Base-by-base conservation (phyloP, 2,888 invertebrate genomes). In the Pimpla rufipes region DNA sequence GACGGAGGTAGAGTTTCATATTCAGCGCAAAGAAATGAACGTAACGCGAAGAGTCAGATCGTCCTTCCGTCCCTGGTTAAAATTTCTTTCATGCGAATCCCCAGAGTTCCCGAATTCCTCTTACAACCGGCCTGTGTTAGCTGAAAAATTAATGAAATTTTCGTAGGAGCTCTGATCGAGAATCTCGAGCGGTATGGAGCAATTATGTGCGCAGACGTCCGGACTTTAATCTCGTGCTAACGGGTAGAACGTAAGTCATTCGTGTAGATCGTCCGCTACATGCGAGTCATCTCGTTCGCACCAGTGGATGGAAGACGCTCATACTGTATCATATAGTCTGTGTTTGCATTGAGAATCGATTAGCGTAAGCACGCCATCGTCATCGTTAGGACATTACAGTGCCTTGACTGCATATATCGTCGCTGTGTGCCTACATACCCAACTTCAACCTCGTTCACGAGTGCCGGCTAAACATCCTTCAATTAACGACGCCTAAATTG, bases 221-320 rank as follows among this genome's bases (percentile, higher is more conserved):
- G 85, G 92, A 92, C 87, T 92, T 92, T 92, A 90, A 90, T 91
- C 90, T 91, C 88, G 90, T 92, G 83, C 92, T 92, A 89, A 92
- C 88, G 85, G 88, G 90, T 90, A 92, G 92, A 92, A 92, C 89
- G 92, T 92, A 91, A 92, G 92, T 92, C 86, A 80, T 70, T 70
- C 75, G 42, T 57, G 35, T 74, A 75, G 74, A 59, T 59, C 64
- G 78, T 42, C 62, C 59, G 47, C 21, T 55, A 59, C 21, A 66
- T 29, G 42, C 40, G 74, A 67, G 47, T 71, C 57, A 55, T 64
- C 45, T 75, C 57, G 66, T 75, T 83, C 45, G 59, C 79, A 70
- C 50, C 37, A 68, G 52, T 67, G 71, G 5, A 47, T 23, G 18
- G 45, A 73, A 57, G 16, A 40, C 18, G 29, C 21, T 62, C 47